Conservation (phyloP, 2,113 vertebrate genomes). For the Phrynosoma platyrhinos region DNA sequence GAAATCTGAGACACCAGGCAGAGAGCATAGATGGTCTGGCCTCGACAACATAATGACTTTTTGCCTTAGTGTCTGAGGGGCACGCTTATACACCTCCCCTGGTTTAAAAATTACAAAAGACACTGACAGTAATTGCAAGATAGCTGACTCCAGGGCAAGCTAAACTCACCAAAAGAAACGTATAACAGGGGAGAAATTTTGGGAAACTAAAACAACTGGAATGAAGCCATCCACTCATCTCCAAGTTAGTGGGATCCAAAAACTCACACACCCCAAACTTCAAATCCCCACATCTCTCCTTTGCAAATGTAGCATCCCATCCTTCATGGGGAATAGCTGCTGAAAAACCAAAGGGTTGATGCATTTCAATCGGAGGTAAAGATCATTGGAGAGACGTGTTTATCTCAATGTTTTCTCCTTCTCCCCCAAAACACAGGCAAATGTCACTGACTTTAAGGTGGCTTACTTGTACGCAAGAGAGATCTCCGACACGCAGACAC, state of each 20-base stretch:
- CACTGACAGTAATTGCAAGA: rapidly evolving
- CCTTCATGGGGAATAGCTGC: no score
- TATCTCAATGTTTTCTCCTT: neutral
- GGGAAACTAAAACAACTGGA: neutral
- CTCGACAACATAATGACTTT: rapidly evolving
- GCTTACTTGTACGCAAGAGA: neutral
- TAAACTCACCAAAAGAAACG: neutral
- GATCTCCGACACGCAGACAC: no score
- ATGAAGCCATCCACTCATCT: no score
- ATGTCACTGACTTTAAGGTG: neutral
- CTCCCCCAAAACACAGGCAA: no score
- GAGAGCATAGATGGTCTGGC: rapidly evolving
- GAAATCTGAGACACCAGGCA: neutral
- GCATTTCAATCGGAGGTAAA: no score
- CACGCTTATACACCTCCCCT: neutral
- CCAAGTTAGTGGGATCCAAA: neutral
- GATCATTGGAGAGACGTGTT: neutral
- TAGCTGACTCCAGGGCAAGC: rapidly evolving
- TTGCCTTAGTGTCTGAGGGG: neutral
- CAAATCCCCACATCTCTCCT: neutral
- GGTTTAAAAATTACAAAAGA: neutral
- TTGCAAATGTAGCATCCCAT: neutral
- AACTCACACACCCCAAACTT: no score
- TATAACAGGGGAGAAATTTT: rapidly evolving
- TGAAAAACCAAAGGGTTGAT: neutral